A percentile compares a stretch with the other conserved stretches of the same genome.
These are phyloP conservation scores for Microplitis mediator DNA, from an alignment of 1,140 invertebrate genomes.

Conservation along the genomic window DNA sequence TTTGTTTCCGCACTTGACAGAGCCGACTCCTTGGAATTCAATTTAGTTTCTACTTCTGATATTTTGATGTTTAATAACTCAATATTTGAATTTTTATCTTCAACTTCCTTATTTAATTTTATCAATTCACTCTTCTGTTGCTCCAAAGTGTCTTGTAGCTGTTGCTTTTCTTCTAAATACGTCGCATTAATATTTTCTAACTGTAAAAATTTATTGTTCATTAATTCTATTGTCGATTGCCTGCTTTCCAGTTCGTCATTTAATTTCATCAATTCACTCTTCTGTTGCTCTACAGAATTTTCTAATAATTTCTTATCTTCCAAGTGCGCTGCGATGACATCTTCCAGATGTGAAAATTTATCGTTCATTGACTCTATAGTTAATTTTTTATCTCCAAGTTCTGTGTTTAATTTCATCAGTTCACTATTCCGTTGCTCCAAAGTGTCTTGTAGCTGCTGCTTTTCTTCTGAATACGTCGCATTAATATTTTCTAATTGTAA, in stretches of 20 bases:
- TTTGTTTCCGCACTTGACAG: constrained; percentile 2
- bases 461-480: background rate
- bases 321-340: no score
- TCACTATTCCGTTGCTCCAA: background rate
- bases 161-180: background rate
- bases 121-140: background rate
- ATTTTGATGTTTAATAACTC: background rate
- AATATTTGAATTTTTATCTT: background rate
- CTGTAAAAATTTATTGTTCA: background rate
- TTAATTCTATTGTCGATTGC: no score
- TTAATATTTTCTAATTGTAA: background rate
- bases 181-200: background rate
- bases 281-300: no score
- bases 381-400: background rate
- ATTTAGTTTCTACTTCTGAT: background rate
- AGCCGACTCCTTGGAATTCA: background rate
- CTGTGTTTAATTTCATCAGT: background rate
- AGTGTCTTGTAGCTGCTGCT: background rate
- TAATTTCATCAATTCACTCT: no score
- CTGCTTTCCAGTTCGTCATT: no score
- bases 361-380: no score
- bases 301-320: no score
- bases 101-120: background rate
- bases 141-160: background rate
- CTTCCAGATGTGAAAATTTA: background rate